phyloP scores from a whole-genome alignment of 2,113 vertebrate genomes.

The Cyprinodon brontotheroides region DNA sequence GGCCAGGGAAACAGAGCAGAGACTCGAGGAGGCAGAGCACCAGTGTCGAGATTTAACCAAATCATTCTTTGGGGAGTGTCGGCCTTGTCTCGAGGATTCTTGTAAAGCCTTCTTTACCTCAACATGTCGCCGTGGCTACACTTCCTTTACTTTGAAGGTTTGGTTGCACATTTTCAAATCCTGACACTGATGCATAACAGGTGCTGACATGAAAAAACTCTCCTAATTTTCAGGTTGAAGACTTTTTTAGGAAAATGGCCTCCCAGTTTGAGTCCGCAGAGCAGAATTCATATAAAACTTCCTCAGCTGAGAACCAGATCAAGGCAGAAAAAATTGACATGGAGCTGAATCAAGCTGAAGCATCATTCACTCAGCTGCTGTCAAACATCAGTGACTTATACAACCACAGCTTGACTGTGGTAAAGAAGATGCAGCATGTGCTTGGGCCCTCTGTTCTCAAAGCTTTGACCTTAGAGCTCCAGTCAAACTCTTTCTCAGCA shows the following conservation, averaged over 20 bases:
- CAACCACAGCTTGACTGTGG: slow-evolving; percentile 75
- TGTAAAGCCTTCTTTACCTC: slow-evolving; percentile 82
- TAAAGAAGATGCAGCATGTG: slow-evolving; percentile 77
- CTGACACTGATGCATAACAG: not conserved
- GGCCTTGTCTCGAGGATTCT: slow-evolving; percentile 82
- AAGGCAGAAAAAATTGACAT: slow-evolving; percentile 55
- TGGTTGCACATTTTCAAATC: slow-evolving; percentile 10
- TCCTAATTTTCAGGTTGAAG: slow-evolving; percentile 73
- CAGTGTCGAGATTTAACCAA: slow-evolving; percentile 77
- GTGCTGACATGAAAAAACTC: not conserved
- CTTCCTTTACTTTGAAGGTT: slow-evolving; percentile 82
- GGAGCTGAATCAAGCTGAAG: slow-evolving; percentile 79
- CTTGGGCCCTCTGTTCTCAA: slow-evolving; percentile 82
- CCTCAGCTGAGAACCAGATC: slow-evolving; percentile 32
- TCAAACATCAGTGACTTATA: slow-evolving; percentile 74
- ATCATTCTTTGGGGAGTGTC: slow-evolving; percentile 80
- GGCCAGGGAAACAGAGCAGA: slow-evolving; percentile 83
- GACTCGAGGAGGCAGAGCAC: slow-evolving; percentile 81
- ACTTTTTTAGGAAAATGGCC: slow-evolving; percentile 81
- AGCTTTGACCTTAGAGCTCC: slow-evolving; percentile 74
- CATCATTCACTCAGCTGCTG: slow-evolving; percentile 74
- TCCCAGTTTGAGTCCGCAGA: slow-evolving; percentile 73
- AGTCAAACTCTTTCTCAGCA: slow-evolving; percentile 49
- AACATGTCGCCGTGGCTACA: slow-evolving; percentile 70
- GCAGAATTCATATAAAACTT: not conserved